Base-by-base conservation (phyloP, 2,888 invertebrate species). In the Stenodera caucasica region DNA sequence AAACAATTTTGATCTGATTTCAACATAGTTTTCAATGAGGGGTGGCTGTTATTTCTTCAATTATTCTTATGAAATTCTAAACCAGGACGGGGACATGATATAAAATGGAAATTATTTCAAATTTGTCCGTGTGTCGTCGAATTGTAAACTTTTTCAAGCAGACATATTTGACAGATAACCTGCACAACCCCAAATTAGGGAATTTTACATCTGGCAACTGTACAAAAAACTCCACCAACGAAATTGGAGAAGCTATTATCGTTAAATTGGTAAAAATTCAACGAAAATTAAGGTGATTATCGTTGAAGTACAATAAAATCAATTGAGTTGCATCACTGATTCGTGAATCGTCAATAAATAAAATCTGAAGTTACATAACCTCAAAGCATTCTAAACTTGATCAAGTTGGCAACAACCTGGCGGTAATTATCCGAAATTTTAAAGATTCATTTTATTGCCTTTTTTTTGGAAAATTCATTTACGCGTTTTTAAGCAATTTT, bases 91-190 rank as follows among this genome's bases (percentile, higher is more conserved):
- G 45, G 45, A 21, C 18, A 21, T 45, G 45, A 21, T 45, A 11
- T 11, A 45, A 21, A 45, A 12, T n/a, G 12, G 1, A 21, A 45
- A 15, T 12, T 4, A 45, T 45, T 45, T 21, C 2, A 45, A 45
- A 45, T 45, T 21, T 45, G 14, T 21, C 15, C 37, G 15, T 45
- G 21, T 18, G 18, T 45, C 18, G 15, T 6, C 3, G 35, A 11
- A 35, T 40, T 18, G 18, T 2, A 62, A 62, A 55, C 49, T 58
- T 55, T 40, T 26, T 32, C 53, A 56, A 62, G 62, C 55, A 32
- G 63, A 63, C 63, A 71, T 71, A 67, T 71, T 45, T 71, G 70
- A 67, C 64, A 60, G 67, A 62, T 64, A 66, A 65, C 56, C 40
- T 68, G 59, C 57, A 67, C 9, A 6, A 35, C 35, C 14, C n/a